Evolutionary conservation across 2,888 invertebrate genomes (phyloP), one percentile per base, ranked within the genome.

Genomic region (Altica lythri): DNA sequence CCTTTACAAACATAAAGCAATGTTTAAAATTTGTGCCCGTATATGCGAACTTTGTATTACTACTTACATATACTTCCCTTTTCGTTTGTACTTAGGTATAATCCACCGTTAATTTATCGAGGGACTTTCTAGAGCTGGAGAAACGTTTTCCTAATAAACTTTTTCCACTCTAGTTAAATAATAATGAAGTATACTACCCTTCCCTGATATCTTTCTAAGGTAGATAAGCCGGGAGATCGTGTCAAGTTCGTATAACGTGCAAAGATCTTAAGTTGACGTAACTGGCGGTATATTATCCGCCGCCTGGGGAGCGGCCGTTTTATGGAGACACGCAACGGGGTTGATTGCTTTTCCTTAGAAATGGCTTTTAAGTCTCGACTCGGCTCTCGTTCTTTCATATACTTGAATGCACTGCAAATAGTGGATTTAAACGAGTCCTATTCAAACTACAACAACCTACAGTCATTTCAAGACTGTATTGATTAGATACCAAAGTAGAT

Each of bases 321-420:
- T 75, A 76, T 72, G 74, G 71, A 71, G 69, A 75, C 75, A 76
- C 75, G 75, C 75, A 75, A 74, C 67, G 71, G 73, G n/a, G 74
- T 75, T 76, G 75, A 75, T 75, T 75, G 74, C 75, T 71, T 72
- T 60, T 56, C 59, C 62, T 57, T 45, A 25, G 30, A 19, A 55
- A 43, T 42, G 47, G 51, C 47, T 47, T n/a, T 22, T 9, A 12
- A 45, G 47, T 27, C 17, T 16, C 22, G 50, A 50, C 43, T 14
- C 30, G n/a, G n/a, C 4, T 10, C 13, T 2, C 12, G 30, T 30
- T 29, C 30, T n/a, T n/a, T n/a, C n/a, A n/a, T 27, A 27, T 34
- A 9, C 16, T 34, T 8, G 4, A 14, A 10, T 16, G 16, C 34
- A 34, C 34, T 14, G 34, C n/a, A n/a, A n/a, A n/a, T n/a, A n/a